Conservation (phyloP, 2,888 invertebrate genomes). For the Polydrusus cervinus region DNA sequence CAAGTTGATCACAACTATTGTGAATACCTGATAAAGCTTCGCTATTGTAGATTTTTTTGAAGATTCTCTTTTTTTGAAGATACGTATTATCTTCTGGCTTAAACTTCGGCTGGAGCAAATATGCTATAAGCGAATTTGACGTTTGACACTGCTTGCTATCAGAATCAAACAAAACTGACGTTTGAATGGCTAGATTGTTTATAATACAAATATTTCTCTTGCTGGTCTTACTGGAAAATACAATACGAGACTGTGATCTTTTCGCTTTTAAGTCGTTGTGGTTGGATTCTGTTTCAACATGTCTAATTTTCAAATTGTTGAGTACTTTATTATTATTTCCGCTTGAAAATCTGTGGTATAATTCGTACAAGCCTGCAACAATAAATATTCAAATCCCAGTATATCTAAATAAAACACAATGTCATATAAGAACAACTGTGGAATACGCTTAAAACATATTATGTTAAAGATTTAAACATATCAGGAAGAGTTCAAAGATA, state of each 20-base stretch:
- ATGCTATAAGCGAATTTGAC: constrained; percentile 32
- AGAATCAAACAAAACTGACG: constrained; percentile 24
- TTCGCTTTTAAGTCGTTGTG: constrained; percentile 41
- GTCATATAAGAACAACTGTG: too few relatives aligned
- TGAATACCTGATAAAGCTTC: constrained; percentile 4
- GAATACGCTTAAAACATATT: too few relatives aligned
- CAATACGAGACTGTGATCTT: constrained; percentile 32
- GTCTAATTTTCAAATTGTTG: neutral
- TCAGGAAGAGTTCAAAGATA: too few relatives aligned
- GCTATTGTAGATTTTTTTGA: constrained; percentile 6
- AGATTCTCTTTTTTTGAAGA: constrained; percentile 18
- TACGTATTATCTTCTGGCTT: neutral
- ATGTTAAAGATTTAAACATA: too few relatives aligned
- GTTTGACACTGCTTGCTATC: constrained; percentile 47
- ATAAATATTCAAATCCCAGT: constrained; percentile 1
- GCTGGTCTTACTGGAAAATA: neutral
- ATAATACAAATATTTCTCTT: constrained; percentile 6
- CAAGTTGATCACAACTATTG: constrained; percentile 48
- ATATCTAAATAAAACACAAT: too few relatives aligned
- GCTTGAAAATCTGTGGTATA: constrained; percentile 15
- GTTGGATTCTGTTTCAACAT: neutral
- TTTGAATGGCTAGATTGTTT: constrained; percentile 36
- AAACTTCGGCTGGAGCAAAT: neutral
- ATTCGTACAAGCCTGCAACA: constrained; percentile 32
- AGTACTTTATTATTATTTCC: neutral